Percentiles rank a stretch among this genome's conserved stretches.
These are phyloP conservation scores for Mechanitis messenoides DNA, from an alignment of 2,888 invertebrate genomes.

Conservation along the genomic window DNA sequence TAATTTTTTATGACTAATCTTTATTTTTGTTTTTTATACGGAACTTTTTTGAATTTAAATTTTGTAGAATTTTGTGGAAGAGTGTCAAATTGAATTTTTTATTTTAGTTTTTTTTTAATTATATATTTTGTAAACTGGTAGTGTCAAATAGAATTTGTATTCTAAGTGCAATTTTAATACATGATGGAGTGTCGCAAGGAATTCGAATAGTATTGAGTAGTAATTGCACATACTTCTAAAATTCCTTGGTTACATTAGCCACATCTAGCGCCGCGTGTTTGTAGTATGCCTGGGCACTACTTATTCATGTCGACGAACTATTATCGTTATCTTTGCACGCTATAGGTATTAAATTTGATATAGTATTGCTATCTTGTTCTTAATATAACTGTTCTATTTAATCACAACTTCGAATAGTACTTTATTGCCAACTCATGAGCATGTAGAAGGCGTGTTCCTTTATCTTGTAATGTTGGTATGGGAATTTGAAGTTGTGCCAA, in stretches of 20 bases:
- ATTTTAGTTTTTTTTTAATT: too few relatives aligned
- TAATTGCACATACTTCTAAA: constrained; percentile 16
- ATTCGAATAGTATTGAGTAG: constrained; percentile 9
- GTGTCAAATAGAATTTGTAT: too few relatives aligned
- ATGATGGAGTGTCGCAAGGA: constrained; percentile 4
- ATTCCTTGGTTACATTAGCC: constrained; percentile 22
- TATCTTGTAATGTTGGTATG: constrained; percentile 11
- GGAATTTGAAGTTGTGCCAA: constrained; percentile 21
- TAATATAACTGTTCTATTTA: constrained; percentile 40
- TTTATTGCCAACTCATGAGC: constrained; percentile 24
- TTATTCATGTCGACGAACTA: constrained; percentile 43
- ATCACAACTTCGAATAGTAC: constrained; percentile 30
- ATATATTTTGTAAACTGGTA: too few relatives aligned
- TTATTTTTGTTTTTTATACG: too few relatives aligned
- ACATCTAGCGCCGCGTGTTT: constrained; percentile 28
- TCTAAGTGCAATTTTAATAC: too few relatives aligned
- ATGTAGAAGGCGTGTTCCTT: constrained; percentile 25
- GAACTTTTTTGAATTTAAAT: too few relatives aligned
- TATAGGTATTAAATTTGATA: constrained; percentile 40
- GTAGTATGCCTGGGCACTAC: constrained; percentile 23
- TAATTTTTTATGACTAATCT: too few relatives aligned
- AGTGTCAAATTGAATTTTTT: too few relatives aligned
- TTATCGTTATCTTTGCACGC: constrained; percentile 42
- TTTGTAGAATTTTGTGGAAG: too few relatives aligned
- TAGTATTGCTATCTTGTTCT: constrained; percentile 34